A percentile compares a stretch with the other conserved stretches of the same genome.
Conservation (phyloP, 1,140 invertebrate genomes). For the Cataglyphis hispanica region DNA sequence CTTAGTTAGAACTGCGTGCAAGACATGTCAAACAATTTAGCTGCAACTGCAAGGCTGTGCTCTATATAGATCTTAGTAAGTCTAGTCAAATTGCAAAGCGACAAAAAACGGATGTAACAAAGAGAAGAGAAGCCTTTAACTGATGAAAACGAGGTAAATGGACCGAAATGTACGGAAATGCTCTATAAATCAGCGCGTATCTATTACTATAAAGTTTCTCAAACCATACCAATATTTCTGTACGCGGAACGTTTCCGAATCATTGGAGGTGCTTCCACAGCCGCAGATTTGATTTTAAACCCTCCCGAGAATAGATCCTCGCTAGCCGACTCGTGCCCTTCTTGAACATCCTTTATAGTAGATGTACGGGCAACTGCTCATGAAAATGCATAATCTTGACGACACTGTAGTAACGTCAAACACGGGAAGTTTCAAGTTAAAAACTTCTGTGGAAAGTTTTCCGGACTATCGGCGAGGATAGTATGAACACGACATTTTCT, state of each 20-base stretch:
- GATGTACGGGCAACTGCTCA: slow-evolving; percentile 38
- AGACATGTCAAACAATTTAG: slow-evolving; percentile 60
- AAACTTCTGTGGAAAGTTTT: slow-evolving; percentile 39
- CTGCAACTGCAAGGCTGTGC: slow-evolving; percentile 14
- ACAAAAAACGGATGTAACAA: slow-evolving; percentile 11
- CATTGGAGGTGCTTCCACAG: not conserved
- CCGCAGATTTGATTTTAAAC: slow-evolving; percentile 17
- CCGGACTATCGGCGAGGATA: not conserved
- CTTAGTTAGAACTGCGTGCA: slow-evolving; percentile 25
- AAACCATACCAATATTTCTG: not conserved
- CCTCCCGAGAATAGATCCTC: not conserved
- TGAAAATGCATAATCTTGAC: slow-evolving; percentile 58
- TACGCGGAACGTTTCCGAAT: not conserved
- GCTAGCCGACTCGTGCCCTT: not conserved
- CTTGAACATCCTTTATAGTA: not conserved
- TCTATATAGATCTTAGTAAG: slow-evolving; percentile 7
- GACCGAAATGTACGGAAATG: not conserved
- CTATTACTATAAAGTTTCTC: not conserved
- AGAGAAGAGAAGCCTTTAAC: not conserved
- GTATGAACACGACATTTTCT: slow-evolving; percentile 29
- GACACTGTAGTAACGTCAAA: slow-evolving; percentile 48
- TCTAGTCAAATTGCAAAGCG: slow-evolving; percentile 26
- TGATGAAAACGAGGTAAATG: not conserved
- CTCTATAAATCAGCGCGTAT: not conserved
- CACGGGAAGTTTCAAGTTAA: slow-evolving; percentile 17